Evolutionary conservation across 2,113 vertebrate species (phyloP).

Genomic region (Clarias batrachus): DNA sequence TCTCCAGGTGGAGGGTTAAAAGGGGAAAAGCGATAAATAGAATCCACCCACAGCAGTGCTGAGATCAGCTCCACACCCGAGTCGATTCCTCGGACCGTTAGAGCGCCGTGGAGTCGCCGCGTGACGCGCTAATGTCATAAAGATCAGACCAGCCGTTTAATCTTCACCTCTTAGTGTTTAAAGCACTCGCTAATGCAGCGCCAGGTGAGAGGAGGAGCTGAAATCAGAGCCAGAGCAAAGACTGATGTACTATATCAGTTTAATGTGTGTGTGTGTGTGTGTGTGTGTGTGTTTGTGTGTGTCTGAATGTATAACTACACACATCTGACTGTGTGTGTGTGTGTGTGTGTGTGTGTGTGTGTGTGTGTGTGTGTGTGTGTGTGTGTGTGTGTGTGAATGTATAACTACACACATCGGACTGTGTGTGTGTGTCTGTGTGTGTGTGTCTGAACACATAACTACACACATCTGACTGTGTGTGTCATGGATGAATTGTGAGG

Average conservation of each 20-base stretch:
- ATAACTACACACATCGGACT: not conserved
- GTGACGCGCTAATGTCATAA: not conserved
- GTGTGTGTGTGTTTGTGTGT: slow-evolving; percentile 18
- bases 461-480: no score
- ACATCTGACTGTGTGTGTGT: no score
- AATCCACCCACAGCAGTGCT: not conserved
- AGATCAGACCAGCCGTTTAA: not conserved
- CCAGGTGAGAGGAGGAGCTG: not conserved
- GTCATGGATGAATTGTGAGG: no score
- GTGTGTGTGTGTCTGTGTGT: slow-evolving; percentile 54
- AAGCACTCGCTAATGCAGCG: not conserved
- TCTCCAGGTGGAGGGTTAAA: not conserved
- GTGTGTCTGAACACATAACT: slow-evolving; percentile 78
- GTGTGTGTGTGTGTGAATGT: no score
- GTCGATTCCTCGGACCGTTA: slow-evolving; percentile 1
- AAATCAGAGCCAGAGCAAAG: not conserved
- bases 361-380: not conserved
- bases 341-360: not conserved
- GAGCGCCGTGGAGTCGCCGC: slow-evolving; percentile 10
- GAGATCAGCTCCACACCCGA: slow-evolving; percentile 15
- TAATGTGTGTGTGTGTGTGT: slow-evolving; percentile 9
- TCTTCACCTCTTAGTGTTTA: slow-evolving; percentile 19
- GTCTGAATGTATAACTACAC: no score
- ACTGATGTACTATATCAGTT: not conserved
- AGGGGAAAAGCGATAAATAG: slow-evolving; percentile 10